Evolutionary conservation across 2,113 vertebrate species (phyloP).

Genomic region (Megaptera novaeangliae): DNA sequence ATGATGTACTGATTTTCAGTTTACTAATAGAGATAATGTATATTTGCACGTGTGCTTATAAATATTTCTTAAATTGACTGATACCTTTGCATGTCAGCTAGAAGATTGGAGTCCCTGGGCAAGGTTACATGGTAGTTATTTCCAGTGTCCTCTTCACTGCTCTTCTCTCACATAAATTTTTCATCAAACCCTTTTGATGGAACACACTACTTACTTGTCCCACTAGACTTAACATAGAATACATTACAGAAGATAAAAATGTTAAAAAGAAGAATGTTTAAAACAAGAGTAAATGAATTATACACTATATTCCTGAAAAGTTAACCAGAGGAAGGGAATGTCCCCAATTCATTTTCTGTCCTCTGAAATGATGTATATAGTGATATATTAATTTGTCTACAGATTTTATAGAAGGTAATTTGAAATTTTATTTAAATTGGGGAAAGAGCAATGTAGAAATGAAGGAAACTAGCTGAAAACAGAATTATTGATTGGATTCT

Average conservation of each 20-base stretch:
- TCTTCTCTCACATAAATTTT: not conserved
- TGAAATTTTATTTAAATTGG: not conserved
- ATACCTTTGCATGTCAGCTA: not conserved
- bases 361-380: not conserved
- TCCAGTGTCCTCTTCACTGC: not conserved
- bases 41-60: not conserved
- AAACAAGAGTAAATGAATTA: not conserved
- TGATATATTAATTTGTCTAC: not conserved
- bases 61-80: not conserved
- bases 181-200: not conserved
- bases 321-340: not conserved
- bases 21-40: not conserved
- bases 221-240: not conserved
- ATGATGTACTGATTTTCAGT: not conserved
- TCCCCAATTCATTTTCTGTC: not conserved
- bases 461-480: not conserved
- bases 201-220: not conserved
- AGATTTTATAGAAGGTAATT: not conserved
- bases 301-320: not conserved
- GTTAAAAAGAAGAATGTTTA: not conserved
- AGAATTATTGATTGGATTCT: conserved; percentile 23
- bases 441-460: not conserved
- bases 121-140: not conserved
- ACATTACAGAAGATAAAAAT: not conserved
- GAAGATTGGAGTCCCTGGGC: not conserved